Evolutionary conservation across 2,888 invertebrate genomes (phyloP).

Genomic region (Lapara coniferarum): DNA sequence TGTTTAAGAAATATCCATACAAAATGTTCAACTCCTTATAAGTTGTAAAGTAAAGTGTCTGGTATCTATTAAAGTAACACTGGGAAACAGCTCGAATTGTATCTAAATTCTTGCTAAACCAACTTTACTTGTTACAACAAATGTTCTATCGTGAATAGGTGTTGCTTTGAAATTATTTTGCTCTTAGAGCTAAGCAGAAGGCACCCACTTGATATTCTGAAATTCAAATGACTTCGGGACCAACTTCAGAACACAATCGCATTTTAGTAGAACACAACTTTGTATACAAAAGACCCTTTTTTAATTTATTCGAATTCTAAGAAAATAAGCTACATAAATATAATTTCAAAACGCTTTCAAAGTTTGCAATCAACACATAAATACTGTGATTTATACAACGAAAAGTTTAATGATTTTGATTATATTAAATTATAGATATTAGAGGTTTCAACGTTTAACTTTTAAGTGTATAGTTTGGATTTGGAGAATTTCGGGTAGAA

Average conservation of each 20-base stretch:
- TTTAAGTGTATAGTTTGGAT: neutral
- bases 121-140: slow-evolving; percentile 15
- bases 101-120: slow-evolving; percentile 15
- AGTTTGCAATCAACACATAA: slow-evolving; percentile 59
- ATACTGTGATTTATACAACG: slow-evolving; percentile 18
- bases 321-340: slow-evolving; percentile 34
- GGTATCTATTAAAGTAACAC: neutral
- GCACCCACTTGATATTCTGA: slow-evolving; percentile 71
- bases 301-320: slow-evolving; percentile 51
- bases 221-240: slow-evolving; percentile 75
- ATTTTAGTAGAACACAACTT: slow-evolving; percentile 63
- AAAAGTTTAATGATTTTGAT: slow-evolving; percentile 8
- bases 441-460: neutral
- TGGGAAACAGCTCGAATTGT: neutral
- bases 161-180: slow-evolving; percentile 45
- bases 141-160: slow-evolving; percentile 28
- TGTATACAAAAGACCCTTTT: slow-evolving; percentile 63
- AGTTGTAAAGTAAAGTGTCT: neutral
- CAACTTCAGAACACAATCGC: slow-evolving; percentile 69
- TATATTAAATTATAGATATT: neutral
- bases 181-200: slow-evolving; percentile 48
- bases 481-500: neutral
- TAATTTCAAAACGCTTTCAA: slow-evolving; percentile 28
- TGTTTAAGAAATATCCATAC: neutral
- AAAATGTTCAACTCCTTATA: neutral